Evolutionary conservation across 2,113 vertebrate genomes (phyloP).

Genomic region (Onychostruthus taczanowskii): DNA sequence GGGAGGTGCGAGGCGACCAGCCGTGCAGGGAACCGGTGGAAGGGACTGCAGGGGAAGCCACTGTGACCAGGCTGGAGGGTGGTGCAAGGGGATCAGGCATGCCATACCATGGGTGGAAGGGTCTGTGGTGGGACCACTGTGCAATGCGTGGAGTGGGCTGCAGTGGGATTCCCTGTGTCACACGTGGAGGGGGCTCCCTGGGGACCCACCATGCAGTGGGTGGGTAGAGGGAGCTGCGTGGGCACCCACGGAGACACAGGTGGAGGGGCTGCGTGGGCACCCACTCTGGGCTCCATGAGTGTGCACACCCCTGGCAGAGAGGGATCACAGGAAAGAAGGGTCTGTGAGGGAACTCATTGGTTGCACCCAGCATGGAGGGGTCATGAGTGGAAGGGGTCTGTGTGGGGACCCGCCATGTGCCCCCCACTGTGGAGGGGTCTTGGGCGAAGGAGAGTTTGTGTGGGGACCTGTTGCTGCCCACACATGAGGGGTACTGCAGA

Average conservation of each 20-base stretch:
- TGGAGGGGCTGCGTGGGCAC: background rate
- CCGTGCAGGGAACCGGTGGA: accelerated
- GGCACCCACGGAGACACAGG: accelerated
- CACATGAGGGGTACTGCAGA: background rate
- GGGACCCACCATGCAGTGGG: accelerated
- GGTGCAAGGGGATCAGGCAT: background rate
- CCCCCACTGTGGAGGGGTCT: background rate
- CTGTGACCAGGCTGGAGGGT: background rate
- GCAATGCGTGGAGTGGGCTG: background rate
- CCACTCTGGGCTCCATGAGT: background rate
- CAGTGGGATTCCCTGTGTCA: background rate
- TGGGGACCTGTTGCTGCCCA: background rate
- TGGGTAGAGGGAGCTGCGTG: background rate
- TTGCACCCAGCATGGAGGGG: accelerated
- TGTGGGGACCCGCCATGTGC: accelerated
- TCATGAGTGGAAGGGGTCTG: background rate
- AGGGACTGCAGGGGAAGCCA: background rate
- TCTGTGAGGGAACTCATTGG: background rate
- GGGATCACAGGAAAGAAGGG: no score
- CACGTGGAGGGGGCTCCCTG: accelerated
- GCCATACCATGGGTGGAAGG: background rate
- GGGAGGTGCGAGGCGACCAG: background rate
- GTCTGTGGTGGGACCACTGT: background rate
- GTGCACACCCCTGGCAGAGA: accelerated
- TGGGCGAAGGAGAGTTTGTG: background rate